Base-by-base conservation (phyloP, 2,797 vertebrate species). In the Salarias fasciatus region DNA sequence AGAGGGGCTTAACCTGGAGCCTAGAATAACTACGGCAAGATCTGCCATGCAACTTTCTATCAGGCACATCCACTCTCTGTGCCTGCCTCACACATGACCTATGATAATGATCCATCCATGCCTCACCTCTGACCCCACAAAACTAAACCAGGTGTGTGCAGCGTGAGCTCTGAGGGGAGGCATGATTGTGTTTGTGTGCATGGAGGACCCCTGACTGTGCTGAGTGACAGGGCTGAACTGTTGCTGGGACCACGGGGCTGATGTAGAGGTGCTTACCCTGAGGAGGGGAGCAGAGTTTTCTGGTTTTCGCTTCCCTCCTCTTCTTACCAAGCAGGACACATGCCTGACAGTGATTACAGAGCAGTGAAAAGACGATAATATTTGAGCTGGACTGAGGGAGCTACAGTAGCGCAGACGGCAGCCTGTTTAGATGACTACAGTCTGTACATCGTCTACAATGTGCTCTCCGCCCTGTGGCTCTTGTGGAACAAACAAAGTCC, bases 221-320 rank as follows among this genome's bases (percentile, higher is more conserved):
- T 88, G 90, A 90, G 69, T 88, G 88, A 89, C 85, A 59, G 84
- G 11, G 36, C 74, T 69, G 82, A 82, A 80, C 77, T 63, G 72
- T 57, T 75, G 59, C 61, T 76, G 65, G 68, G 82, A 80, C 69
- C 63, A 53, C 38, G 15, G 30, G 59, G 62, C 46, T 61, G 59
- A 43, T 47, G 14, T n/a, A 61, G 51, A 15, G 12, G 60, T 37
- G 42, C 29, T 51, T 11, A 58, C 35, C 41, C 24, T 10, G 36
- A 47, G 35, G 28, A 52, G 44, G 33, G 55, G 61, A 44, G 47
- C n/a, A 35, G 14, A 66, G 54, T 11, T 42, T 45, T 44, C 7
- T 12, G 6, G 4, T 51, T 60, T 59, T 57, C 30, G 52, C 8
- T 42, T 43, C 38, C 36, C 8, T 62, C 28, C 53, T 66, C 28